Conservation (phyloP, 2,797 vertebrate genomes). For the Oceanodroma leucorhoa region DNA sequence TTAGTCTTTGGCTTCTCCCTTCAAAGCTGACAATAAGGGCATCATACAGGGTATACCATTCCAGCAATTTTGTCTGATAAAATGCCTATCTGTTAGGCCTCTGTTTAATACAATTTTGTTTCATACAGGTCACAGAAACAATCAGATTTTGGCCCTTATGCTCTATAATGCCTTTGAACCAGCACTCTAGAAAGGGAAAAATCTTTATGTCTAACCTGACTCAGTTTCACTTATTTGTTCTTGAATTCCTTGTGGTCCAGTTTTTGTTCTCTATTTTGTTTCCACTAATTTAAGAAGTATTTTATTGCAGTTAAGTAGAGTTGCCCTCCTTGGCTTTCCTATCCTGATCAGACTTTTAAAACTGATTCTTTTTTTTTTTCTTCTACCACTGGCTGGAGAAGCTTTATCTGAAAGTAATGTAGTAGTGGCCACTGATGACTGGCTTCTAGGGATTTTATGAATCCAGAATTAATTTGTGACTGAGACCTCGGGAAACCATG, state of each 20-base stretch:
- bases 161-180: background rate
- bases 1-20: slow-evolving; percentile 49
- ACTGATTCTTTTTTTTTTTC: background rate
- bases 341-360: background rate
- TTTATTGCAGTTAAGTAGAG: background rate
- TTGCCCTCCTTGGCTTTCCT: background rate
- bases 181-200: background rate
- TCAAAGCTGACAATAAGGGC: slow-evolving; percentile 19
- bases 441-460: background rate
- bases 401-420: background rate
- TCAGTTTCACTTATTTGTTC: background rate
- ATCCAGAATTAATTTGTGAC: slow-evolving; percentile 13
- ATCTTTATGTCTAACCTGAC: background rate
- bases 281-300: background rate
- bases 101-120: background rate
- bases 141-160: background rate
- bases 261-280: background rate
- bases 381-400: background rate
- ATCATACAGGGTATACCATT: background rate
- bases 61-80: background rate
- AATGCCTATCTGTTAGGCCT: background rate
- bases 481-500: background rate
- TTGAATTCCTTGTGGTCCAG: background rate
- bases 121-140: background rate
- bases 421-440: background rate